Evolutionary conservation across 2,888 invertebrate species (phyloP).

Genomic region (Limnephilus rhombicus): DNA sequence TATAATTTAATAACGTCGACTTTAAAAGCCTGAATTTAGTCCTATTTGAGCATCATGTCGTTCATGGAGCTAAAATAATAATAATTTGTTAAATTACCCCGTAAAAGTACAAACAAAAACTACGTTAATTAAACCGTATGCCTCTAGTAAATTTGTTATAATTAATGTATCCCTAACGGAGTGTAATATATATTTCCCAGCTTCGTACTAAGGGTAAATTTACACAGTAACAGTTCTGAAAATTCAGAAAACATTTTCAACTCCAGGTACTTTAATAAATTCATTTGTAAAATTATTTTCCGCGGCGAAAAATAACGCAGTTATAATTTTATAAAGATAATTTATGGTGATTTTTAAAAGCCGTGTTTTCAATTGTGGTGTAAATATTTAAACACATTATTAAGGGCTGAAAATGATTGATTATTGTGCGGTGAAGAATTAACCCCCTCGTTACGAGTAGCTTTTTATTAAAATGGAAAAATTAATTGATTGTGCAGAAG

Average conservation of each 20-base stretch:
- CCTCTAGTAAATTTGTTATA: neutral
- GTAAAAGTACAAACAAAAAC: conserved; percentile 12
- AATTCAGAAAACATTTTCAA: neutral
- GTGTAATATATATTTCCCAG: conserved; percentile 3
- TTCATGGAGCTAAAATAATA: neutral
- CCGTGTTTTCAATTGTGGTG: neutral
- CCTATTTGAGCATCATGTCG: neutral
- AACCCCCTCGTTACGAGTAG: neutral
- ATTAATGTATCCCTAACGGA: conserved; percentile 34
- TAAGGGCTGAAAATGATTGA: neutral
- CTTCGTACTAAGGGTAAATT: conserved; percentile 5
- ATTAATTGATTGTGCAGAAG: neutral
- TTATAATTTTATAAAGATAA: neutral
- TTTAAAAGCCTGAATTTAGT: neutral
- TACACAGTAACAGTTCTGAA: conserved; percentile 5
- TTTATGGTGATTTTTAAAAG: conserved; percentile 6
- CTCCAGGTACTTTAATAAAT: conserved; percentile 18
- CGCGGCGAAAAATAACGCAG: neutral
- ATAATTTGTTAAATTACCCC: neutral
- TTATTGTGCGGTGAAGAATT: neutral
- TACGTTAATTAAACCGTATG: conserved; percentile 21
- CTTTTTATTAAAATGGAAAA: neutral
- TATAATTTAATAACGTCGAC: neutral
- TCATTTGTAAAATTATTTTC: neutral
- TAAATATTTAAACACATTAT: neutral